Percentiles rank a stretch among this genome's conserved stretches.
Evolutionary conservation across 2,888 invertebrate species (phyloP).

Genomic region (Drosophila histrio): DNA sequence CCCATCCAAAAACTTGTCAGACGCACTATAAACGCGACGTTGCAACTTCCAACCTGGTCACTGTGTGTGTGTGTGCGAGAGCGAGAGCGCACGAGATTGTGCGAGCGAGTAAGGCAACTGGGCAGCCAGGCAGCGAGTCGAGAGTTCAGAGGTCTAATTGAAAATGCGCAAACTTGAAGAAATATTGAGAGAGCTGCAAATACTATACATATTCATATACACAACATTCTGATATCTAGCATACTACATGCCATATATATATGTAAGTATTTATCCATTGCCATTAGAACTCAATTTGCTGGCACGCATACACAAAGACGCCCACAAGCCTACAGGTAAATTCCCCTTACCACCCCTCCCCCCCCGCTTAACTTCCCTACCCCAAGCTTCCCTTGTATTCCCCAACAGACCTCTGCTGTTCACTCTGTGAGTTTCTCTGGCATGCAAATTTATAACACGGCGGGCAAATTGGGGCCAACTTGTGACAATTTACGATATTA

Average conservation of each 20-base stretch:
- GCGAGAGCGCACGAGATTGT: constrained; percentile 2
- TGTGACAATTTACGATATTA: constrained; percentile 82
- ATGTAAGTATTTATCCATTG: constrained; percentile 37
- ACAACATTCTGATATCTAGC: not conserved
- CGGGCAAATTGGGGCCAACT: constrained; percentile 82
- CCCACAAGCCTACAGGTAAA: constrained; percentile 50
- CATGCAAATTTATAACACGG: constrained; percentile 76
- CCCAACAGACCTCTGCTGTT: not conserved
- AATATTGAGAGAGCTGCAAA: constrained; percentile 66
- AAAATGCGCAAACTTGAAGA: constrained; percentile 78
- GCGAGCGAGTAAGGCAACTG: not conserved
- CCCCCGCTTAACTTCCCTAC: not conserved
- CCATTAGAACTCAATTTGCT: constrained; percentile 75
- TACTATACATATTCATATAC: not conserved
- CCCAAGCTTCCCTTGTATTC: constrained; percentile 1
- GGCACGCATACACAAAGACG: constrained; percentile 58
- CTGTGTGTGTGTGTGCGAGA: constrained; percentile 2
- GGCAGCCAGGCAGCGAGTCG: constrained; percentile 45
- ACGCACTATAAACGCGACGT: constrained; percentile 57
- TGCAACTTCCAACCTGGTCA: constrained; percentile 19
- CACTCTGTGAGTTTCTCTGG: constrained; percentile 28
- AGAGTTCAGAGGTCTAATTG: constrained; percentile 82
- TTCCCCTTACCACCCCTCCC: not conserved
- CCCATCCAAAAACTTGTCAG: constrained; percentile 54
- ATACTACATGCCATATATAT: constrained; percentile 9